A percentile compares a stretch with the other conserved stretches of the same genome.
phyloP scores from a whole-genome alignment of 1,140 invertebrate species.

The Venturia canescens region DNA sequence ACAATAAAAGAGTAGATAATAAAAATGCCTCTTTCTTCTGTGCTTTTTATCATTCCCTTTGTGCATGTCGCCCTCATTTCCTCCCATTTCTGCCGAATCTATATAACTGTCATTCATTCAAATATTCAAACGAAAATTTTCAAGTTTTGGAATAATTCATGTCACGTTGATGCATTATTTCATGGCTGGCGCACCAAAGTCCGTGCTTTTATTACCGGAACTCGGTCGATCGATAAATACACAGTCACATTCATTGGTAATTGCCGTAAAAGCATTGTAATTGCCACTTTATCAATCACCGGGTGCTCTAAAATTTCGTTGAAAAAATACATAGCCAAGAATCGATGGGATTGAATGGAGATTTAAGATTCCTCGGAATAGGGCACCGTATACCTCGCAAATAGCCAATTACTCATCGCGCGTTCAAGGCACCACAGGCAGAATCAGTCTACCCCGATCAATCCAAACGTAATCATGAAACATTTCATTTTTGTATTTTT shows the following conservation, averaged over 20 bases:
- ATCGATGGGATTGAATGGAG: not conserved
- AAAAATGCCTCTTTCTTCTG: too few relatives aligned
- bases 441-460: too few relatives aligned
- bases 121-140: slow-evolving; percentile 56
- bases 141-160: slow-evolving; percentile 67
- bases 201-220: not conserved
- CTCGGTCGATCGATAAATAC: not conserved
- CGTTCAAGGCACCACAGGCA: too few relatives aligned
- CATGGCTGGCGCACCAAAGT: slow-evolving; percentile 52
- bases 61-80: not conserved
- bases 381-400: too few relatives aligned
- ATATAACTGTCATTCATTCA: not conserved
- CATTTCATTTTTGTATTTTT: too few relatives aligned
- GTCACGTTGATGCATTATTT: slow-evolving; percentile 67
- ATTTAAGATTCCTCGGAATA: too few relatives aligned
- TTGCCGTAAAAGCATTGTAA: not conserved
- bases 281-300: not conserved
- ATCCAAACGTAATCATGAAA: too few relatives aligned
- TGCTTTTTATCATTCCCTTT: not conserved
- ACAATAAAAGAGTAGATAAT: too few relatives aligned
- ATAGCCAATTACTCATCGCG: too few relatives aligned
- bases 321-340: not conserved
- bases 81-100: not conserved
- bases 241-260: not conserved
- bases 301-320: not conserved